phyloP scores from a whole-genome alignment of 2,888 invertebrate species.

The Drosophila kanekoi region DNA sequence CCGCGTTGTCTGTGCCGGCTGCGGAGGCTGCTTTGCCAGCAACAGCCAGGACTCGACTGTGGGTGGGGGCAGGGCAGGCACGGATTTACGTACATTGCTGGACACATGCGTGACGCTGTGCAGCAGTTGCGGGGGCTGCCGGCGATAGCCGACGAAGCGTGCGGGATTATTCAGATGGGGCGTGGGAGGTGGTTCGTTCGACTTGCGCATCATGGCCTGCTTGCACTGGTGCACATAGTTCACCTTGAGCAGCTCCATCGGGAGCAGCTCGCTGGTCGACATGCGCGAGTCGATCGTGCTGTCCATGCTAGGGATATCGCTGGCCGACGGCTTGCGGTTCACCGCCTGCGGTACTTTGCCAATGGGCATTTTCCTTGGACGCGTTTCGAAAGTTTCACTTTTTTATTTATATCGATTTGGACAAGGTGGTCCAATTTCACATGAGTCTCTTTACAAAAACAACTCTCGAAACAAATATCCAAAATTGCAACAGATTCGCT shows the following conservation, averaged over 20 bases:
- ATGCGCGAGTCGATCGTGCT: conserved; percentile 82
- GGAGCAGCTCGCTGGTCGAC: conserved; percentile 82
- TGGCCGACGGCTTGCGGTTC: conserved; percentile 60
- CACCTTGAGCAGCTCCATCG: conserved; percentile 84
- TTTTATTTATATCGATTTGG: conserved; percentile 10
- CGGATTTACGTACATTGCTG: conserved; percentile 39
- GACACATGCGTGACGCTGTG: conserved; percentile 1
- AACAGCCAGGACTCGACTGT: conserved; percentile 82
- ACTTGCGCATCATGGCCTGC: conserved; percentile 77
- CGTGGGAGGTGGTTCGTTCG: conserved; percentile 55
- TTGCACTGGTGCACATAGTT: conserved; percentile 84
- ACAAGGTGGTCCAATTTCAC: conserved; percentile 4
- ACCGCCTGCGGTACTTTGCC: conserved; percentile 59
- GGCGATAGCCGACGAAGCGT: conserved; percentile 54
- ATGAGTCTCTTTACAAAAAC: background rate
- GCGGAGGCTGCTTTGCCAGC: conserved; percentile 44
- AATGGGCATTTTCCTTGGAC: conserved; percentile 76
- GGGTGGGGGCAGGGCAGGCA: conserved; percentile 62
- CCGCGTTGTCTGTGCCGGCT: conserved; percentile 9
- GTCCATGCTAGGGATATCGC: conserved; percentile 66
- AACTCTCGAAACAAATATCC: conserved; percentile 9
- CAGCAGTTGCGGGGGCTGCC: conserved; percentile 22
- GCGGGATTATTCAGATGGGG: conserved; percentile 59
- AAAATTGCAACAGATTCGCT: conserved; percentile 54
- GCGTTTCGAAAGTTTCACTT: conserved; percentile 29